Base-by-base conservation (phyloP, 2,113 vertebrate genomes). In the Eupsittula cactorum region DNA sequence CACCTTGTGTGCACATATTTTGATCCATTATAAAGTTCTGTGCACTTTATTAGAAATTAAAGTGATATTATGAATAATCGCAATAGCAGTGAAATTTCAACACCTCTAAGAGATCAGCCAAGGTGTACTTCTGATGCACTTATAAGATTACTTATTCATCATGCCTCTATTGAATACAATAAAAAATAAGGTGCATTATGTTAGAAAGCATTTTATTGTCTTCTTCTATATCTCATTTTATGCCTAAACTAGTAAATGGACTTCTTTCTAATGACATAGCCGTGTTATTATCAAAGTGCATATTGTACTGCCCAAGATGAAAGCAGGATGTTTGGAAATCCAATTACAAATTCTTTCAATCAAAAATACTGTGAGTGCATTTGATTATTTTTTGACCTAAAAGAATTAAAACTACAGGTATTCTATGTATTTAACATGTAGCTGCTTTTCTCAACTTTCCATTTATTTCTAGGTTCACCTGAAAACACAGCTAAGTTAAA, bases 281-380 rank as follows among this genome's bases (percentile, higher is more conserved):
- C 98, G 91, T 99, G 98, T 99, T 99, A 99, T 98, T 99, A 99
- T 99, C 98, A 98, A 98, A 98, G 98, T 96, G 95, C 97, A 98
- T 98, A 98, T 98, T 98, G 97, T 95, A 96, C 98, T 96, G 97
- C 97, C 96, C 97, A 98, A 98, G 98, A 99, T 95, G 98, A 98
- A 98, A 98, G 98, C 98, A 98, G 97, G 91, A 94, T 98, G 98
- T 97, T 97, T 99, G 98, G 98, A 99, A 99, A 98, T 98, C 97
- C 98, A 98, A 99, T 99, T 99, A 99, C 98, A 99, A 99, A 98
- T 99, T 98, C 99, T 98, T 99, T 99, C 99, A 99, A 99, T 99
- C 99, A 99, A 98, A 99, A 98, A 97, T 94, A 97, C 94, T 96
- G 97, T 96, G 98, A 98, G 98, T 97, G 98, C 98, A 98, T 98